Percentiles rank a stretch among this genome's conserved stretches.
phyloP scores from a whole-genome alignment of 2,113 vertebrate genomes.

The Nycticorax nycticorax region DNA sequence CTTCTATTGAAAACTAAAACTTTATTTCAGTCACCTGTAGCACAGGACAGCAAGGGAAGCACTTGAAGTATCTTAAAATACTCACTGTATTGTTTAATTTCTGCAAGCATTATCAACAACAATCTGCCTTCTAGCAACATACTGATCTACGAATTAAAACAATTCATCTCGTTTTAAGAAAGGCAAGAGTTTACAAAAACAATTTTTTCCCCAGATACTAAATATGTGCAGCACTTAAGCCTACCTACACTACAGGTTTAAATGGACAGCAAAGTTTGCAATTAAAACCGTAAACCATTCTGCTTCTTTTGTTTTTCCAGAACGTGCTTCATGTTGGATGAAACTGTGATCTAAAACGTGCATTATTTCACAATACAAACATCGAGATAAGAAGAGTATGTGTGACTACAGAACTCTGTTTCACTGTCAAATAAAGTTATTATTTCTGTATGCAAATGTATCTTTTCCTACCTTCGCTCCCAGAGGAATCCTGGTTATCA shows the following conservation, averaged over 20 bases:
- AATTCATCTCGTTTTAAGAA: neutral
- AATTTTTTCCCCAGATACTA: neutral
- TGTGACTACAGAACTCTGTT: neutral
- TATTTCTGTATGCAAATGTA: neutral
- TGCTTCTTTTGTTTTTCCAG: neutral
- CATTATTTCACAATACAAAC: neutral
- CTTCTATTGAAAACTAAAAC: neutral
- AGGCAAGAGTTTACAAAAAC: neutral
- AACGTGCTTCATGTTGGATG: accelerated
- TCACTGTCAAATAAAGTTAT: neutral
- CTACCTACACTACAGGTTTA: neutral
- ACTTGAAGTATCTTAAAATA: neutral
- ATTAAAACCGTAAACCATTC: neutral
- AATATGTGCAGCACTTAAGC: neutral
- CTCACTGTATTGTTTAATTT: neutral
- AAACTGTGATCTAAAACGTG: neutral
- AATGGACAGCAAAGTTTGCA: neutral
- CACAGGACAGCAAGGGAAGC: neutral
- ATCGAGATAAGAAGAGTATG: neutral
- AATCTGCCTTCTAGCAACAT: neutral
- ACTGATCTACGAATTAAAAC: neutral
- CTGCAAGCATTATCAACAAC: neutral
- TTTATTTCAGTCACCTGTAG: neutral
- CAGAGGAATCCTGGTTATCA: constrained; percentile 94
- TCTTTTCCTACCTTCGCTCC: constrained; percentile 87